These are phyloP conservation scores for Dorcus parallelipipedus DNA, from an alignment of 2,888 invertebrate species.

Conservation along the genomic window DNA sequence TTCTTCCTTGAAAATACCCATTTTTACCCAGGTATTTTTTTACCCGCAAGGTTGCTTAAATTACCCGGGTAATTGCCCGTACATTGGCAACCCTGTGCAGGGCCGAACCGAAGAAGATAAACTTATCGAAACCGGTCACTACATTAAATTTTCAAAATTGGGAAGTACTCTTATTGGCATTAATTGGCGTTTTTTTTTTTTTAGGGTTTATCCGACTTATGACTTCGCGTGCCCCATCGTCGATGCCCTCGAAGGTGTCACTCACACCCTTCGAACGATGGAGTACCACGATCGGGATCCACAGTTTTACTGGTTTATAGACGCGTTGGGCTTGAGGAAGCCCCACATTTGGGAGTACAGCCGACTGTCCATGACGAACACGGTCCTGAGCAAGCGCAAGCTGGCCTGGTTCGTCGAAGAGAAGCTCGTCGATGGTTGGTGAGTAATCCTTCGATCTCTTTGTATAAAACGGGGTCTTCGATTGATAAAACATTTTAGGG, in stretches of 20 bases:
- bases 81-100: too few relatives aligned
- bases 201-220: constrained; percentile 97
- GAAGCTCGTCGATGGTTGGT: constrained; percentile 95
- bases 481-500: constrained; percentile 55
- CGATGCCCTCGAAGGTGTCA: constrained; percentile 95
- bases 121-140: too few relatives aligned
- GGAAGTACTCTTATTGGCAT: too few relatives aligned
- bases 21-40: too few relatives aligned
- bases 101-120: too few relatives aligned
- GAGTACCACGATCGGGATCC: constrained; percentile 98
- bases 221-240: constrained; percentile 99
- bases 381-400: constrained; percentile 95
- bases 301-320: constrained; percentile 97
- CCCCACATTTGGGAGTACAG: constrained; percentile 97
- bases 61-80: too few relatives aligned
- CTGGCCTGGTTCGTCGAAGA: constrained; percentile 97
- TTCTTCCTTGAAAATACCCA: too few relatives aligned
- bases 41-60: too few relatives aligned
- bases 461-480: too few relatives aligned
- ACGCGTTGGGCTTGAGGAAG: constrained; percentile 79
- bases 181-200: background rate
- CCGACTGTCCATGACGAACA: constrained; percentile 96
- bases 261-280: constrained; percentile 95
- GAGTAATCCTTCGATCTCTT: constrained; percentile 33
- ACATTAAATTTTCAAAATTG: too few relatives aligned